A percentile compares a stretch with the other conserved stretches of the same genome.
Evolutionary conservation across 2,888 invertebrate genomes (phyloP).

Genomic region (Nemotelus nigrinus): DNA sequence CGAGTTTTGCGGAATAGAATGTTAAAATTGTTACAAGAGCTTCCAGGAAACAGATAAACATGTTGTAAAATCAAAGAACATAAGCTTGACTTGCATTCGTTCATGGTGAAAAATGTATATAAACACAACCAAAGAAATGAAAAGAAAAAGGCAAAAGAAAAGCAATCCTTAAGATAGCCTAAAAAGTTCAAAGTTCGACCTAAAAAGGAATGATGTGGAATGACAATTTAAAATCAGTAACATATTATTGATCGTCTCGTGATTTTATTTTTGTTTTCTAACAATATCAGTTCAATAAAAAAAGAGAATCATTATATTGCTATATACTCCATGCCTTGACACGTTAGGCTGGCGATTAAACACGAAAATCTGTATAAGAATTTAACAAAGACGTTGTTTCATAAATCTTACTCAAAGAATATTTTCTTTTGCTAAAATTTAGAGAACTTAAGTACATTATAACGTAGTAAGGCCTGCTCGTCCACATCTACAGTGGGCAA

Average conservation of each 20-base stretch:
- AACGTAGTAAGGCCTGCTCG: no score
- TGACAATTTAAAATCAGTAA: no score
- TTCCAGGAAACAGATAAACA: constrained; percentile 23
- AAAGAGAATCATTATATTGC: constrained; percentile 20
- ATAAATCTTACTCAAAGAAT: not conserved
- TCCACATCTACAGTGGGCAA: no score
- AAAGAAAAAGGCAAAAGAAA: no score
- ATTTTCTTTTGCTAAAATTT: not conserved
- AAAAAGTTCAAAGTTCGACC: no score
- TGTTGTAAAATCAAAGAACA: not conserved
- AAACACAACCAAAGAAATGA: no score
- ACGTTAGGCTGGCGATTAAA: constrained; percentile 41
- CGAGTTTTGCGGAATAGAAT: constrained; percentile 1
- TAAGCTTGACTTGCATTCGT: constrained; percentile 34
- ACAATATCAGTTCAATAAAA: not conserved
- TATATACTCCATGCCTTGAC: constrained; percentile 50
- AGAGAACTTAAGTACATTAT: not conserved
- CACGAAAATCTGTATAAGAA: constrained; percentile 29
- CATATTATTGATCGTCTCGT: no score
- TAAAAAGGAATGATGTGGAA: no score
- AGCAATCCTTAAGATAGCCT: no score
- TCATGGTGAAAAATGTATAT: no score
- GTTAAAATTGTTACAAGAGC: constrained; percentile 33
- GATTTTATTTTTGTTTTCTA: no score
- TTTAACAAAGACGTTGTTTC: constrained; percentile 23